Evolutionary conservation across 2,797 vertebrate genomes (phyloP), one percentile per base, ranked within the genome.

Genomic region (Molothrus ater): DNA sequence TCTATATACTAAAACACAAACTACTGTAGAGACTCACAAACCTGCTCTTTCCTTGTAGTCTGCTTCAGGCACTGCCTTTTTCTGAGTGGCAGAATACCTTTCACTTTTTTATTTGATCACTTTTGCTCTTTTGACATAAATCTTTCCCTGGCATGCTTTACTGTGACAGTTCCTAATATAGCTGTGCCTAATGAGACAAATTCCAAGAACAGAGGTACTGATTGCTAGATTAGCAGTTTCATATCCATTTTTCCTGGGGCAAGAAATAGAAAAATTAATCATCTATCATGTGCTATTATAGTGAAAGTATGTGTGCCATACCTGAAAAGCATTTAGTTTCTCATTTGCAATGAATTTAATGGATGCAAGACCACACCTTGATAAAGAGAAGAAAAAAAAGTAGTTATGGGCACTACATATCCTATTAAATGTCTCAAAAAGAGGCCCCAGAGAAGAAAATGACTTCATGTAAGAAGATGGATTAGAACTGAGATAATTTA

Each of bases 81-180:
- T 76, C 51, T 54, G 59, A 83, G 70, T 81, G 51, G 47, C 32
- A 90, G 74, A 92, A 64, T 47, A 86, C 20, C 18, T 92, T 84
- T 22, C 56, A 57, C 28, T 42, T 70, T 66, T 94, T 79, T 53
- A 75, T 96, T 96, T 90, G 92, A 96, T 96, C 85, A 86, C 24
- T 73, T 93, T 53, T 88, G 47, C 51, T 91, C 75, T 71, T 93
- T 90, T 92, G 76, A 86, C 86, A 81, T 53, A 75, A 88, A 66
- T 92, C 59, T 86, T 84, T 72, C 56, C 50, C 51, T 84, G 45
- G 45, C 60, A 60, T 42, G 59, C 48, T 88, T 90, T 93, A 64
- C 51, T 86, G 53, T 80, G 85, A 54, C 79, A 80, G 72, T 70
- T 94, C 80, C 70, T 83, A 93, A 95, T 93, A 94, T 84, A 96